Percentiles rank a stretch among this genome's conserved stretches.
Conservation (phyloP, 2,888 invertebrate species). For the Parnassius mnemosyne region DNA sequence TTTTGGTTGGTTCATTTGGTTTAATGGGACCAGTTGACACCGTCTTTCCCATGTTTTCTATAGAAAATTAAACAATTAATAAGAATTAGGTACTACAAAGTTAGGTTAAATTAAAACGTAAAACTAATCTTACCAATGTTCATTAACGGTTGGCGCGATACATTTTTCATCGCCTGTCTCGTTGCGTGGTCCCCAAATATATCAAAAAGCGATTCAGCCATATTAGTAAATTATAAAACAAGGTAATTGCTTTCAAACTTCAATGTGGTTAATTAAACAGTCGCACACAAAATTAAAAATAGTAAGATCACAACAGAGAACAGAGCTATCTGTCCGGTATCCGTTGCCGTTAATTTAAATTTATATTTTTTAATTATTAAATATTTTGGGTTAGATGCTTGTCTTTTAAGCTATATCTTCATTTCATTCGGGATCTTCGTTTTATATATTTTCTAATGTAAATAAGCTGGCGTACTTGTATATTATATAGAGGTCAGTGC, state of each 20-base stretch:
- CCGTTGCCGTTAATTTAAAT: no score
- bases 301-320: no score
- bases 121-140: slow-evolving; percentile 55
- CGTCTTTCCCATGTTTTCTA: slow-evolving; percentile 69
- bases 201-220: slow-evolving; percentile 64
- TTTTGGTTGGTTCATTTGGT: slow-evolving; percentile 63
- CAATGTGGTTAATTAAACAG: not conserved
- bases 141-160: slow-evolving; percentile 60
- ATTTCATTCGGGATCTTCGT: no score
- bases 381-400: no score
- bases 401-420: no score
- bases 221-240: slow-evolving; percentile 31
- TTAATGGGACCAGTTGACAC: slow-evolving; percentile 56
- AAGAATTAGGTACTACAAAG: not conserved
- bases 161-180: slow-evolving; percentile 55
- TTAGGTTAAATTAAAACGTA: not conserved
- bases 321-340: no score
- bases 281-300: no score
- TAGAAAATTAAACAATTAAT: slow-evolving; percentile 24
- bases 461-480: no score
- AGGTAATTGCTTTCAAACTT: not conserved
- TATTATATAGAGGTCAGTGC: no score
- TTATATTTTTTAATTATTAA: no score
- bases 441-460: no score
- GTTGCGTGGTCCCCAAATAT: slow-evolving; percentile 65